phyloP scores from a whole-genome alignment of 2,113 vertebrate genomes.

The Cyrtonyx montezumae region DNA sequence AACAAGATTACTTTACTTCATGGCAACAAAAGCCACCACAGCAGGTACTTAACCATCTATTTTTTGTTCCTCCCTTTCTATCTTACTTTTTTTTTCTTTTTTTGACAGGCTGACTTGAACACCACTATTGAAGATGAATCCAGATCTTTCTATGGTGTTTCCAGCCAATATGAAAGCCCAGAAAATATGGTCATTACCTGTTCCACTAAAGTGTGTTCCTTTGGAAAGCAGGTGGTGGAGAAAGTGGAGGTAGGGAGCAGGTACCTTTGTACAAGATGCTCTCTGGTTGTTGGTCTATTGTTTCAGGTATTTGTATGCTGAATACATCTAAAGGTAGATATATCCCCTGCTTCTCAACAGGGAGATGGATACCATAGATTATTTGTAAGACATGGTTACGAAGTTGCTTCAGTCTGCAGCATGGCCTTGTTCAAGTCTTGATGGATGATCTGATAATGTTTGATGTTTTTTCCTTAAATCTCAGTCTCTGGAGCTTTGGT shows the following conservation, averaged over 20 bases:
- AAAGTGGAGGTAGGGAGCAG: constrained; percentile 90
- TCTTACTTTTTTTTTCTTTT: background rate
- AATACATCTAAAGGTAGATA: background rate
- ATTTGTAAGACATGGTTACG: background rate
- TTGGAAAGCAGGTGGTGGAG: constrained; percentile 97
- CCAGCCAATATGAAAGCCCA: constrained; percentile 93
- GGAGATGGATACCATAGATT: background rate
- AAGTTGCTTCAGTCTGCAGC: background rate
- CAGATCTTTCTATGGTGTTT: constrained; percentile 93
- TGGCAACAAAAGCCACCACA: background rate
- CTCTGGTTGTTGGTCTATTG: background rate
- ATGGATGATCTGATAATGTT: background rate
- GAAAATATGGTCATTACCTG: constrained; percentile 97
- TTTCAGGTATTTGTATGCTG: background rate
- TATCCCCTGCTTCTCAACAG: background rate
- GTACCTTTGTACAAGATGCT: background rate
- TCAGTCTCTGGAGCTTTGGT: background rate
- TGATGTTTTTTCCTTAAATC: background rate
- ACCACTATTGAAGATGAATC: constrained; percentile 91
- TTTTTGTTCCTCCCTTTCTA: background rate
- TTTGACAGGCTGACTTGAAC: constrained; percentile 89
- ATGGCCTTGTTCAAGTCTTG: background rate
- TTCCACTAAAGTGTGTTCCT: constrained; percentile 97
- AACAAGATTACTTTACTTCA: background rate
- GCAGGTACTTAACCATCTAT: background rate